phyloP scores from a whole-genome alignment of 2,113 vertebrate species.

The Vidua chalybeata region DNA sequence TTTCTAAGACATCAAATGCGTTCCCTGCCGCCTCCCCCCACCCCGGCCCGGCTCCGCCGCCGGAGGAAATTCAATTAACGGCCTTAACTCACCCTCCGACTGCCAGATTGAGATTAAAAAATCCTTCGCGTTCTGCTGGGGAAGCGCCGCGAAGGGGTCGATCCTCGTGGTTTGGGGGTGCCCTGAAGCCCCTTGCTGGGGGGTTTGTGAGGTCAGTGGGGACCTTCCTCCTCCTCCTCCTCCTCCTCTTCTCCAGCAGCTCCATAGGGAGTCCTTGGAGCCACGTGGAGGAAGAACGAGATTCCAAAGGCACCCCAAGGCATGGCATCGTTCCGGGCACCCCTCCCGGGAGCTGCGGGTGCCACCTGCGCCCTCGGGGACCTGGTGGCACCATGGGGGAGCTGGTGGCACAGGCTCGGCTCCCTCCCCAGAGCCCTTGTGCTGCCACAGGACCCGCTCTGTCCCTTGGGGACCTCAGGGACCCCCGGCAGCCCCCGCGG shows the following conservation, averaged over 20 bases:
- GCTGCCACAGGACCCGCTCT: too few species aligned
- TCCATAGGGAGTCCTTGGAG: background rate
- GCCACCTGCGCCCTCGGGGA: background rate
- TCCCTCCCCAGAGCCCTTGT: too few species aligned
- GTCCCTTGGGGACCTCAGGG: too few species aligned
- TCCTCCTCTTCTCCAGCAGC: background rate
- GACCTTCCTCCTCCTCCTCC: background rate
- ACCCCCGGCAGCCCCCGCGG: too few species aligned
- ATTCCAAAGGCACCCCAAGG: fast-evolving
- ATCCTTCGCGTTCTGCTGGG: background rate
- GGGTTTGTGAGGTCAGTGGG: background rate
- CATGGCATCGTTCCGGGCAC: background rate
- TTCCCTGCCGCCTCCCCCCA: conserved; percentile 58
- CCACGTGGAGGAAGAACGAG: background rate
- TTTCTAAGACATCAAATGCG: conserved; percentile 64
- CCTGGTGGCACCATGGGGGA: too few species aligned
- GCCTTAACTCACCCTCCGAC: conserved; percentile 61
- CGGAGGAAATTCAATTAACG: conserved; percentile 74
- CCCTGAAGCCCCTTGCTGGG: fast-evolving
- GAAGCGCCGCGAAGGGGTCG: background rate
- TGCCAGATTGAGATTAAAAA: background rate
- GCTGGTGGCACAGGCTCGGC: too few species aligned
- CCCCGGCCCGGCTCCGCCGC: conserved; percentile 39
- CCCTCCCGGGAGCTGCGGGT: background rate
- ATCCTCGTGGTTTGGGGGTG: background rate